Evolutionary conservation across 2,888 invertebrate genomes (phyloP), one percentile per base, ranked within the genome.

Genomic region (Thecocarcelia acutangulata): DNA sequence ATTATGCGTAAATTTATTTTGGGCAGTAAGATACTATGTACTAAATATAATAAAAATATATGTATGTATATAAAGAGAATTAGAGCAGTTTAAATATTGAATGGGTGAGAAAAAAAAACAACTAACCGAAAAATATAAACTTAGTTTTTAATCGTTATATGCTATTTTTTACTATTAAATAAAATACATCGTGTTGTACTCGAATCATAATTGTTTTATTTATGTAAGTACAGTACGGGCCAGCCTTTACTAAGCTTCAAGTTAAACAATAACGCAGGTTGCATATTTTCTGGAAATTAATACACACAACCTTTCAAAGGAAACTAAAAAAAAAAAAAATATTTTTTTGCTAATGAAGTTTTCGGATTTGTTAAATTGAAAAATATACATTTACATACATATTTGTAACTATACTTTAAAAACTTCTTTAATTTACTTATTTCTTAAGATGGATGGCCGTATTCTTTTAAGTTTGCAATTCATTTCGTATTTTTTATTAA

Each of bases 361-460:
- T 59, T 17, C 37, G 58, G 72, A 48, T 42, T 59, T 56, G 8
- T 64, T 76, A 46, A 70, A 66, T 66, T 24, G 58, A 52, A 50
- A 76, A 52, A 80, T 48, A 54, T 54, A 15, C 3, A 33, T 17
- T 33, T 33, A 24, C 24, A 33, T 63, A 68, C 68, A 76, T 72
- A 76, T 66, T 11, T 56, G 28, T 58, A 59, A 48, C 12, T 52
- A 40, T 58, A 69, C 50, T 56, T 69, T 76, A 54, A 69, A 69
- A 61, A 28, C 24, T 37, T 48, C 28, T 46, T 79, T 79, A 50
- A 44, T 79, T 79, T 64, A 24, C 61, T 80, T 76, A 76, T 72
- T 72, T 81, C 68, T 76, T 77, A 77, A 76, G 68, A 64, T 77
- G 81, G 77, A 77, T 77, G 81, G 81, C 81, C 81, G 48, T 77